Conservation (phyloP, 2,888 invertebrate species). For the Neoscelio sp. region DNA sequence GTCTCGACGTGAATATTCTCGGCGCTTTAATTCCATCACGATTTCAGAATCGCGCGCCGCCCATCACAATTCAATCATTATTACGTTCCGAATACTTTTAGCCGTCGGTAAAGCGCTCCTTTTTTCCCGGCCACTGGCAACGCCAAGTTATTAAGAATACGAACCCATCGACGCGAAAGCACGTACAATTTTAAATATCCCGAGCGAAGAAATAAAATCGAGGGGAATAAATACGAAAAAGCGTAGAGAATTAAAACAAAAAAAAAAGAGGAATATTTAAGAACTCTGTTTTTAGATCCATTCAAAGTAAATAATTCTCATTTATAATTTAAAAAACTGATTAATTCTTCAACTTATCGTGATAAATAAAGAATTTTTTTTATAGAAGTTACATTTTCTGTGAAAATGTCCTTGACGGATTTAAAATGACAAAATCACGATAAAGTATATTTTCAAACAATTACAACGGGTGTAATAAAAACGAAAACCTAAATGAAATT, state of each 20-base stretch:
- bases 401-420: too few species aligned
- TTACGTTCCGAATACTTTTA: constrained; percentile 62
- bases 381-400: too few species aligned
- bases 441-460: too few species aligned
- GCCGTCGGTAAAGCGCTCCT: constrained; percentile 35
- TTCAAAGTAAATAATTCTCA: too few species aligned
- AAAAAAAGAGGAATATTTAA: constrained; percentile 30
- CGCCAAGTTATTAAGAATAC: constrained; percentile 65
- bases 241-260: too few species aligned
- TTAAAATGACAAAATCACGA: too few species aligned
- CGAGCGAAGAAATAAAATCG: constrained; percentile 44
- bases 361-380: too few species aligned
- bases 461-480: too few species aligned
- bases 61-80: constrained; percentile 65
- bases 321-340: too few species aligned
- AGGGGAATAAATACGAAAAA: constrained; percentile 40
- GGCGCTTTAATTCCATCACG: constrained; percentile 62
- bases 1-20: constrained; percentile 60
- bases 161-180: constrained; percentile 56
- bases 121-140: constrained; percentile 43
- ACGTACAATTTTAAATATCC: constrained; percentile 64
- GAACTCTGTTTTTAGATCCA: too few species aligned
- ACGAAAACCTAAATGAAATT: too few species aligned
- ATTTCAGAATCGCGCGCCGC: constrained; percentile 55
- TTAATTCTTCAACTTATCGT: too few species aligned